Evolutionary conservation across 2,797 vertebrate species (phyloP).

Genomic region (Myotis pilosus): DNA sequence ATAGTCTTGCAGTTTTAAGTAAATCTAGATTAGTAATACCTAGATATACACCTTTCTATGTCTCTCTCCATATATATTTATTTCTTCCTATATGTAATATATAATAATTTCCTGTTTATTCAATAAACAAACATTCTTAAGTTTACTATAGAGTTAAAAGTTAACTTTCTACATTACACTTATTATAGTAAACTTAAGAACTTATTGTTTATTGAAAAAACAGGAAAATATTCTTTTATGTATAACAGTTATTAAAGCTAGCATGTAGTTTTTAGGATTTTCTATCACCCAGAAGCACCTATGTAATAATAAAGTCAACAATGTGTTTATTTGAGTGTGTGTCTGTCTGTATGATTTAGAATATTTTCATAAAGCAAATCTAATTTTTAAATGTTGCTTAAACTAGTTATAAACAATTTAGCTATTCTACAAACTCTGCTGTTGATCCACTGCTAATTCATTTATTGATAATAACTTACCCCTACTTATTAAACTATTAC

Average conservation of each 20-base stretch:
- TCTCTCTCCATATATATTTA: background rate
- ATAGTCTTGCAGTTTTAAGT: background rate
- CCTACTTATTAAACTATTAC: slow-evolving; percentile 1
- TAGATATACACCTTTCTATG: background rate
- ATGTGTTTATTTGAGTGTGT: background rate
- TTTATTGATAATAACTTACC: background rate
- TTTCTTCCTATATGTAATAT: background rate
- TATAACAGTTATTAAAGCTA: background rate
- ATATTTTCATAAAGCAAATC: slow-evolving; percentile 18
- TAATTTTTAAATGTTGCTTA: background rate
- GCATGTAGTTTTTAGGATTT: background rate
- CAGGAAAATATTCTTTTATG: background rate
- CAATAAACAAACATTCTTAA: background rate
- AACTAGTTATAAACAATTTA: background rate
- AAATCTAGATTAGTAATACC: background rate
- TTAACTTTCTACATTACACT: background rate
- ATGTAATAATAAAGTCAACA: background rate
- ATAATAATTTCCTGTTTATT: background rate
- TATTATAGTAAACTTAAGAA: background rate
- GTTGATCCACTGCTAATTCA: background rate
- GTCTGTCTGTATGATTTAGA: background rate
- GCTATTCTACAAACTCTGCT: background rate
- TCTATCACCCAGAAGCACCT: slow-evolving; percentile 22
- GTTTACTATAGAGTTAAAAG: background rate
- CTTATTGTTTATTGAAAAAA: background rate